Evolutionary conservation across 2,888 invertebrate species (phyloP), one percentile per base, ranked within the genome.

Genomic region (Acleris emargana): DNA sequence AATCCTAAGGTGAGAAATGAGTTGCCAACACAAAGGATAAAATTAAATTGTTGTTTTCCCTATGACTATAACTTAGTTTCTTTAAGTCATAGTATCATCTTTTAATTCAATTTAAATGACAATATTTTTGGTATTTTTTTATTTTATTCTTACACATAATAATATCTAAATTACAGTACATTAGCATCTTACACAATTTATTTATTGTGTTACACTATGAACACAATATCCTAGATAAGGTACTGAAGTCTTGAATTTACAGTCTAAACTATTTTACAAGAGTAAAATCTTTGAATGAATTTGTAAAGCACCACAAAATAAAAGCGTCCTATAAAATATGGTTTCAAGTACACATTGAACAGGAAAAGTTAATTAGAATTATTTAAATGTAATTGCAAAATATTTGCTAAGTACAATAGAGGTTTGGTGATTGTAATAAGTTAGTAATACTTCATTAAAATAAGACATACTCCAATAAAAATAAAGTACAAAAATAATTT

Each of bases 351-450:
- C 18, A 59, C n/a, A 25, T 38, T 53, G 58, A 63, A 59, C 59
- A 59, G 64, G 64, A 64, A 58, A 64, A 64, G 5, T 51, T 42
- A 20, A 38, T 18, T 32, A 25, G 25, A 53, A 43, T 58, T 53
- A 54, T 43, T 53, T 59, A 54, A 54, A 59, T 54, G 6, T 57
- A 64, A 64, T 54, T 55, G 17, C 59, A 64, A 54, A 64, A 49
- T 55, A 50, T 43, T 63, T 50, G 50, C 52, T 64, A 64, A 60
- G 64, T 64, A 64, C 64, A 60, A 55, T 25, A 54, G 54, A 64
- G 50, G 64, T 60, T 17, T 62, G 22, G 52, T 60, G 54, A 60
- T 43, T 49, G 55, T 60, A 64, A 64, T 59, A 64, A 64, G 53
- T 64, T 58, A 58, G 38, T 52, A 38, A 20, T 17, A 50, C 55